Conservation (phyloP, 2,113 vertebrate species). For the Corythaixoides concolor region DNA sequence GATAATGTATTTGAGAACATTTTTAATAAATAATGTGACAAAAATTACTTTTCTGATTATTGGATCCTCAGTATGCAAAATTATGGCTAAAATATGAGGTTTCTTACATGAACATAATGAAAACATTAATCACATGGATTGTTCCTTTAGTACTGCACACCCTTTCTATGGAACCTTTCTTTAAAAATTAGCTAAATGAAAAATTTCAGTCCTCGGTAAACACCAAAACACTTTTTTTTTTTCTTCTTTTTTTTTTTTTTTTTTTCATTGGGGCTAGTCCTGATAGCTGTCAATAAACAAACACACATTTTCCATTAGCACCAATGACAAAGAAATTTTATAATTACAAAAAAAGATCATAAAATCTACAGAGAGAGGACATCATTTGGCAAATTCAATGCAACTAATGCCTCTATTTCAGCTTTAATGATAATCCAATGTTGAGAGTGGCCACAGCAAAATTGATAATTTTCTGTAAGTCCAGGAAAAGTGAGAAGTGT, state of each 20-base stretch:
- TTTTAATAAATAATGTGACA: constrained; percentile 93
- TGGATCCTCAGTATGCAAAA: constrained; percentile 87
- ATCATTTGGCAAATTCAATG: constrained; percentile 73
- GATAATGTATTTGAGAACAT: constrained; percentile 83
- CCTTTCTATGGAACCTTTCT: constrained; percentile 75
- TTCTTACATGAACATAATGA: constrained; percentile 87
- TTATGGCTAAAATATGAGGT: constrained; percentile 86
- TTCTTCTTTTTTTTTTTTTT: background rate
- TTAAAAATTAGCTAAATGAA: constrained; percentile 78
- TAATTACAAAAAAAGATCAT: constrained; percentile 73
- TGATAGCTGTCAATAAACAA: constrained; percentile 74
- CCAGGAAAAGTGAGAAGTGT: constrained; percentile 66
- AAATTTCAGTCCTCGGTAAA: constrained; percentile 75
- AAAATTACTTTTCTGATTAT: constrained; percentile 88
- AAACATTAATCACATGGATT: constrained; percentile 85
- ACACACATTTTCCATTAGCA: constrained; percentile 79
- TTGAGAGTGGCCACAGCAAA: constrained; percentile 72
- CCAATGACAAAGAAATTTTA: constrained; percentile 78
- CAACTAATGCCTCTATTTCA: constrained; percentile 69
- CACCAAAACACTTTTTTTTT: constrained; percentile 68
- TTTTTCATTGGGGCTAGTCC: constrained; percentile 74
- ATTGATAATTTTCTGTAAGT: constrained; percentile 61
- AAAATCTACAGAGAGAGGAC: constrained; percentile 74
- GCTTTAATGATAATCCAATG: constrained; percentile 63
- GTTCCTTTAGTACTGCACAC: constrained; percentile 79